Evolutionary conservation across 1,140 invertebrate genomes (phyloP).

Genomic region (Popillia japonica): DNA sequence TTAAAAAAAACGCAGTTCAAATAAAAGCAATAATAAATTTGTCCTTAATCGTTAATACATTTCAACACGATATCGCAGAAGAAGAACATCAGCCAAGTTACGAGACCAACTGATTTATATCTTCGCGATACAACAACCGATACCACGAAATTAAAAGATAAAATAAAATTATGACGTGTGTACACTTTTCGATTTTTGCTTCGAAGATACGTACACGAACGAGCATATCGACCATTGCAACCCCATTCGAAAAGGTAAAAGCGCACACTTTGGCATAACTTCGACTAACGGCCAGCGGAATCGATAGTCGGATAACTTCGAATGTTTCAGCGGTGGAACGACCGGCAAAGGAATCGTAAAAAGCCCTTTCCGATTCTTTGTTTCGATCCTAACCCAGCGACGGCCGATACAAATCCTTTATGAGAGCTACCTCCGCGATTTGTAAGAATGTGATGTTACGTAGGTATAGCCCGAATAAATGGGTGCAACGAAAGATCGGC

Average conservation of each 20-base stretch:
- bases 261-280: slow-evolving; percentile 22
- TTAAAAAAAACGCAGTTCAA: too few relatives aligned
- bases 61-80: not conserved
- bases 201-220: not conserved
- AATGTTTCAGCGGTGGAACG: slow-evolving; percentile 50
- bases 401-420: slow-evolving; percentile 51
- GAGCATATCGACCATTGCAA: not conserved
- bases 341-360: slow-evolving; percentile 51
- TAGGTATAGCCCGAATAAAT: not conserved
- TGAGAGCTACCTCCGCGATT: slow-evolving; percentile 37
- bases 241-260: slow-evolving; percentile 13
- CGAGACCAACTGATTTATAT: too few relatives aligned
- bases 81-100: too few relatives aligned
- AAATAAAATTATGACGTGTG: not conserved
- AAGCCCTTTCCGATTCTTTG: slow-evolving; percentile 45
- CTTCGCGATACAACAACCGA: too few relatives aligned
- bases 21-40: too few relatives aligned
- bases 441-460: slow-evolving; percentile 23
- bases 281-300: slow-evolving; percentile 38
- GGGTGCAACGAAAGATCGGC: not conserved
- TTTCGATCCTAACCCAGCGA: slow-evolving; percentile 46
- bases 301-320: slow-evolving; percentile 50
- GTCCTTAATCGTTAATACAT: too few relatives aligned
- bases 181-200: not conserved
- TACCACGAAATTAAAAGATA: not conserved